These are phyloP conservation scores for Cryptoblepharus egeriae DNA, from an alignment of 2,797 vertebrate genomes.

Conservation along the genomic window DNA sequence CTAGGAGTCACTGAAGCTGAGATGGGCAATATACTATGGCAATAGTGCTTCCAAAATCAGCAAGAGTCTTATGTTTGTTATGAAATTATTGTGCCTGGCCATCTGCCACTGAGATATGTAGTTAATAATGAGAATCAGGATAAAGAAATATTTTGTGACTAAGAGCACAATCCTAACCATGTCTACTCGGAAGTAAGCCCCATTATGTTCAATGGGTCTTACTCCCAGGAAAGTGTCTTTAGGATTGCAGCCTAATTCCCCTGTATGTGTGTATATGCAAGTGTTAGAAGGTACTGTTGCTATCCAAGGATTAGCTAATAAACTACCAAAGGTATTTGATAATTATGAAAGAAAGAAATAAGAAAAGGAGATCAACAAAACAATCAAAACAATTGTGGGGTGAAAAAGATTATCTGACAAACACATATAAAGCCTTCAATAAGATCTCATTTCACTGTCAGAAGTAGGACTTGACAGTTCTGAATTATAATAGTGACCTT, in stretches of 20 bases:
- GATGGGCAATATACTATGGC: neutral
- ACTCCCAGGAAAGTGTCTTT: too few relatives aligned
- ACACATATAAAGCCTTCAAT: neutral
- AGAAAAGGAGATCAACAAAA: neutral
- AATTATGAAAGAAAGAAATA: neutral
- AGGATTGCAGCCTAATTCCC: neutral
- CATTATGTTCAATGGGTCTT: too few relatives aligned
- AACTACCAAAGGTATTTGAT: neutral
- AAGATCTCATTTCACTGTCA: neutral
- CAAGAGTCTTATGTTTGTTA: neutral
- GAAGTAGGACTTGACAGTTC: neutral
- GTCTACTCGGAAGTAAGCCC: too few relatives aligned
- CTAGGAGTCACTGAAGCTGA: neutral
- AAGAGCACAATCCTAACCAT: too few relatives aligned
- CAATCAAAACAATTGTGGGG: neutral
- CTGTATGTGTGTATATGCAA: too few relatives aligned
- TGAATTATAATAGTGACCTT: neutral
- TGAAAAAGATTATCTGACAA: neutral
- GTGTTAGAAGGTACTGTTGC: too few relatives aligned
- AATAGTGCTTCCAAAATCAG: neutral
- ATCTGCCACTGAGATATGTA: constrained; percentile 3
- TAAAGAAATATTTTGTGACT: too few relatives aligned
- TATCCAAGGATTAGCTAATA: neutral
- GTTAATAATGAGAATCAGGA: neutral
- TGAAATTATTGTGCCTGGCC: neutral